These are phyloP conservation scores for Macrocentrus cingulum DNA, from an alignment of 1,140 invertebrate genomes.

Conservation along the genomic window DNA sequence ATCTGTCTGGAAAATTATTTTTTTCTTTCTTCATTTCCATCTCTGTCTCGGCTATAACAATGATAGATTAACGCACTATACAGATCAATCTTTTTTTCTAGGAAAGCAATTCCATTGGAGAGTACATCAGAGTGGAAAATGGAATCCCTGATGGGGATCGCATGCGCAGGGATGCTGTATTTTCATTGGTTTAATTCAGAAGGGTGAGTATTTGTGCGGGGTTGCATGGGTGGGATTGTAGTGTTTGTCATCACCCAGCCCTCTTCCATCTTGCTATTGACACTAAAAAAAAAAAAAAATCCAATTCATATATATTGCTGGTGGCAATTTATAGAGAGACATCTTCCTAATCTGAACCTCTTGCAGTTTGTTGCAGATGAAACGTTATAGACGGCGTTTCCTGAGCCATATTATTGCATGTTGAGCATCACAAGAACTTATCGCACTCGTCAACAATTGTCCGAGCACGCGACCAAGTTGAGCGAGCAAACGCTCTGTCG, in stretches of 20 bases:
- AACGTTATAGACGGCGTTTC: too few species aligned
- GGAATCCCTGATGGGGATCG: slow-evolving; percentile 42
- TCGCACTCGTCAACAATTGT: slow-evolving; percentile 23
- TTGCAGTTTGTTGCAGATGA: too few species aligned
- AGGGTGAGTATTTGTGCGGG: slow-evolving; percentile 27
- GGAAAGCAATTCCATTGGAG: too few species aligned
- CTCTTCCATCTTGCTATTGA: too few species aligned
- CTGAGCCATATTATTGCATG: slow-evolving; percentile 11
- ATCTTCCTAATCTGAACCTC: too few species aligned
- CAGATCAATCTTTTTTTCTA: too few species aligned
- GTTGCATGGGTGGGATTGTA: not conserved
- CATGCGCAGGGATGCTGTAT: slow-evolving; percentile 56
- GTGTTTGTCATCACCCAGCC: slow-evolving; percentile 3
- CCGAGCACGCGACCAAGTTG: slow-evolving; percentile 5
- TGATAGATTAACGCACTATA: too few species aligned
- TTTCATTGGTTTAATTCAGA: slow-evolving; percentile 42
- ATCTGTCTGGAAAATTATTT: not conserved
- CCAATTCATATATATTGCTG: too few species aligned
- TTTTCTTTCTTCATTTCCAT: too few species aligned
- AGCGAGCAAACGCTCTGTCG: slow-evolving; percentile 7
- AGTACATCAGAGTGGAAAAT: slow-evolving; percentile 41
- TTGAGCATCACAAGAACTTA: slow-evolving; percentile 12
- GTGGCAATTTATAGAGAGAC: too few species aligned
- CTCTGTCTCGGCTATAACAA: too few species aligned
- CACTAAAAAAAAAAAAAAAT: too few species aligned